A percentile compares a stretch with the other conserved stretches of the same genome.
Conservation (phyloP, 2,888 invertebrate species). For the Cenopis cana region DNA sequence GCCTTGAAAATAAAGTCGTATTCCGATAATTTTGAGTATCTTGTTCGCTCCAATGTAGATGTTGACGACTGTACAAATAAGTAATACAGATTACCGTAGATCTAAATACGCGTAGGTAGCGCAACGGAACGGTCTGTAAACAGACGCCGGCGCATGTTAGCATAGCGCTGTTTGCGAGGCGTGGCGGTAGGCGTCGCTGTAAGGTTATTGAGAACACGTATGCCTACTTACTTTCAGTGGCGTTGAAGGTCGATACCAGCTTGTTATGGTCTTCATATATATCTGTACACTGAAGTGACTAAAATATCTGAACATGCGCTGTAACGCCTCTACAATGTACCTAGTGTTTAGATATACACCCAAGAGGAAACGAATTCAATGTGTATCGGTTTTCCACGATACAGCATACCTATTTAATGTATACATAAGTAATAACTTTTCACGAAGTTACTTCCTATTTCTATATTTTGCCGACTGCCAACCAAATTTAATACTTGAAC, state of each 20-base stretch:
- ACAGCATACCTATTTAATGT: too few species aligned
- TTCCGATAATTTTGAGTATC: too few species aligned
- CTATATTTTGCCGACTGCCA: not conserved
- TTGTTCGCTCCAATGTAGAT: too few species aligned
- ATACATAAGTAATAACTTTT: too few species aligned
- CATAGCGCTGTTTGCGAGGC: constrained; percentile 45
- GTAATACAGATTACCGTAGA: not conserved
- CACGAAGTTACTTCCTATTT: not conserved
- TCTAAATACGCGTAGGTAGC: constrained; percentile 12
- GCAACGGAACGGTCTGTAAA: constrained; percentile 46
- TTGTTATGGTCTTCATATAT: not conserved
- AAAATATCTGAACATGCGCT: too few species aligned
- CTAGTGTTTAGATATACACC: too few species aligned
- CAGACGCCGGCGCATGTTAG: constrained; percentile 44
- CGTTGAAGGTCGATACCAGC: constrained; percentile 9
- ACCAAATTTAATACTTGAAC: too few species aligned
- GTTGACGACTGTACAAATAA: too few species aligned
- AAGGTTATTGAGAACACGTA: constrained; percentile 38
- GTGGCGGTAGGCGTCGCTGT: constrained; percentile 52
- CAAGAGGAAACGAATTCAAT: too few species aligned
- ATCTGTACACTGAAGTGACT: not conserved
- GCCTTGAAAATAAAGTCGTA: too few species aligned
- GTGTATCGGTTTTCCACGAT: too few species aligned
- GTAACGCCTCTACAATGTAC: too few species aligned
- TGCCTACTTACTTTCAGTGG: constrained; percentile 28